Base-by-base conservation (phyloP, 2,797 vertebrate genomes). In the Lutjanus argentimaculatus region DNA sequence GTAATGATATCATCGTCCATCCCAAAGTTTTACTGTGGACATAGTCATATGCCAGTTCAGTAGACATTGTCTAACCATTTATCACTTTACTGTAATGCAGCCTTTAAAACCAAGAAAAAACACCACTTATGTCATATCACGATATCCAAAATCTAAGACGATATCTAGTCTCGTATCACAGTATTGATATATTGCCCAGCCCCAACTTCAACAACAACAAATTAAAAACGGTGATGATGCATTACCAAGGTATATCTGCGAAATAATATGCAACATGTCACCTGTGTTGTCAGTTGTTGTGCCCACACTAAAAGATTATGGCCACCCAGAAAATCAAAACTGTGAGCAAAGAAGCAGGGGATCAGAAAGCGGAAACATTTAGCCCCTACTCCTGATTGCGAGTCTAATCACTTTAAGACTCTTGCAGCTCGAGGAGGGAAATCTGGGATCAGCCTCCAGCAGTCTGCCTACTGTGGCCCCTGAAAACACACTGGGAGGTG, bases 371-470 rank as follows among this genome's bases (percentile, higher is more conserved):
- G 87, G 93, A 94, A 94, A 89, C 86, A 89, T 93, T 91, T 85
- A 85, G 77, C 90, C 82, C 80, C 57, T 66, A 40, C 82, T 85
- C 74, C 84, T 95, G 93, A 95, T 92, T 94, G 88, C 67, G 8
- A 79, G 81, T 79, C 82, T 93, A 94, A 94, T 94, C 90, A 92
- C 92, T 93, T 90, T 93, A 90, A 95, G 90, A 89, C 88, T 68
- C 72, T 90, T 78, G 85, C 80, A 86, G 85, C 85, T 87, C 73
- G 82, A 85, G 85, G 83, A 82, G 89, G 91, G 86, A 94, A 95
- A 92, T 93, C 83, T 86, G 69, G 89, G 89, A 94, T 94, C 92
- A 94, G 90, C 88, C 82, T 85, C 73, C 76, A 90, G 83, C 84
- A 86, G 76, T 71, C 85, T 83, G 72, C 72, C 86, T 84, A 92